Conservation (phyloP, 2,888 invertebrate species). For the Halictus ligatus region DNA sequence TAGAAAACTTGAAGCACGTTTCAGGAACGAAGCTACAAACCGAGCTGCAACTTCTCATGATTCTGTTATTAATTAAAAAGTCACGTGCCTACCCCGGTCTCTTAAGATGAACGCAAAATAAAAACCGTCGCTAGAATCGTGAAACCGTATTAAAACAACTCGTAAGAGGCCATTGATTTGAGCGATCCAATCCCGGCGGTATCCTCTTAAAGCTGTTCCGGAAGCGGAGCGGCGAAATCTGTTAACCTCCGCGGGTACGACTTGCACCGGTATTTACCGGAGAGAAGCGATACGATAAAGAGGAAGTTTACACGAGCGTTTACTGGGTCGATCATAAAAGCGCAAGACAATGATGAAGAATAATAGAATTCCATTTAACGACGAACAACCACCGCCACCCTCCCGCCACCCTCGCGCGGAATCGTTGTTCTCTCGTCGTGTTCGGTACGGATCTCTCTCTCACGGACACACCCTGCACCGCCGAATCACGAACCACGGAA, state of each 20-base stretch:
- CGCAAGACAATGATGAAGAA: conserved; percentile 34
- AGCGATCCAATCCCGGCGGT: no score
- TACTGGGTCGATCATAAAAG: conserved; percentile 31
- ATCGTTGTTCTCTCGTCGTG: neutral
- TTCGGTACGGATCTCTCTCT: neutral
- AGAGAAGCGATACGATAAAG: neutral
- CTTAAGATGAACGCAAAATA: no score
- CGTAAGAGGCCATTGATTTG: no score
- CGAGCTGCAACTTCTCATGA: no score
- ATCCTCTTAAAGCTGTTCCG: neutral
- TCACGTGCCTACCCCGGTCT: no score
- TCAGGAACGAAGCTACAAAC: no score
- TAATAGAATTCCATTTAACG: conserved; percentile 39
- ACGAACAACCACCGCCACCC: neutral
- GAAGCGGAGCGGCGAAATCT: neutral
- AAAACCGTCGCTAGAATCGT: no score
- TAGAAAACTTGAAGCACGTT: no score
- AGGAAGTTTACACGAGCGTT: neutral
- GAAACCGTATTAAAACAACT: no score
- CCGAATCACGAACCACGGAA: conserved; percentile 17
- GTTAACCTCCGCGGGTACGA: neutral
- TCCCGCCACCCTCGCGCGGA: neutral
- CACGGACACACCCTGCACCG: conserved; percentile 54
- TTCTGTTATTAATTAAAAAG: no score
- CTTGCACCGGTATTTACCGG: neutral